Conservation (phyloP, 2,888 invertebrate genomes). For the Omphaloscelis lunosa region DNA sequence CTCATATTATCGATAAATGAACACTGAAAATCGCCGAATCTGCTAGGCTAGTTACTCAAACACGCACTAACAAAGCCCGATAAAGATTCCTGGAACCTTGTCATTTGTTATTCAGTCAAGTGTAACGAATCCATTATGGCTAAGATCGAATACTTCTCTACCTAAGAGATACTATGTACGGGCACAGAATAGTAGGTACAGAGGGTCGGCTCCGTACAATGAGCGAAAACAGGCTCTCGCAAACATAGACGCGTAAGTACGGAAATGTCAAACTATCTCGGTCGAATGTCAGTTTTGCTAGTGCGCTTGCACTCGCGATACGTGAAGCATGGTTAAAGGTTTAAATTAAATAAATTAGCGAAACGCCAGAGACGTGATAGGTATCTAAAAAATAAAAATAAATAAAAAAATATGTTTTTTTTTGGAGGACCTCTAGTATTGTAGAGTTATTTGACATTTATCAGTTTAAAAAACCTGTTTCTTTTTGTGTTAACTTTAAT, state of each 20-base stretch:
- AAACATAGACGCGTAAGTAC: background rate
- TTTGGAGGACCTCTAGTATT: no score
- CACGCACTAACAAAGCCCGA: slow-evolving; percentile 14
- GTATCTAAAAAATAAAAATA: no score
- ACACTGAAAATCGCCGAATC: background rate
- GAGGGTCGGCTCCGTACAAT: fast-evolving
- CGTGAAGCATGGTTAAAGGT: background rate
- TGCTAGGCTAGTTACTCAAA: background rate
- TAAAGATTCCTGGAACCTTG: slow-evolving; percentile 18
- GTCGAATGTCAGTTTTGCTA: background rate
- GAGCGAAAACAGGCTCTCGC: background rate
- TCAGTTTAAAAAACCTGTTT: no score
- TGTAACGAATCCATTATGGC: slow-evolving; percentile 32
- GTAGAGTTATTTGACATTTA: no score
- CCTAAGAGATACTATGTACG: background rate
- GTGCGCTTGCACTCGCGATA: background rate
- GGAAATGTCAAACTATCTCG: background rate
- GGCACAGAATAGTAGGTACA: background rate
- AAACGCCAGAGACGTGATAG: no score
- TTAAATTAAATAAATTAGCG: no score
- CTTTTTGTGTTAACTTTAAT: no score
- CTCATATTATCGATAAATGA: no score
- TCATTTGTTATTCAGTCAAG: slow-evolving; percentile 49
- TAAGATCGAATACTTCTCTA: slow-evolving; percentile 31
- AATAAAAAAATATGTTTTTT: no score